Conservation (phyloP, 2,888 invertebrate genomes). For the Pollenia angustigena region DNA sequence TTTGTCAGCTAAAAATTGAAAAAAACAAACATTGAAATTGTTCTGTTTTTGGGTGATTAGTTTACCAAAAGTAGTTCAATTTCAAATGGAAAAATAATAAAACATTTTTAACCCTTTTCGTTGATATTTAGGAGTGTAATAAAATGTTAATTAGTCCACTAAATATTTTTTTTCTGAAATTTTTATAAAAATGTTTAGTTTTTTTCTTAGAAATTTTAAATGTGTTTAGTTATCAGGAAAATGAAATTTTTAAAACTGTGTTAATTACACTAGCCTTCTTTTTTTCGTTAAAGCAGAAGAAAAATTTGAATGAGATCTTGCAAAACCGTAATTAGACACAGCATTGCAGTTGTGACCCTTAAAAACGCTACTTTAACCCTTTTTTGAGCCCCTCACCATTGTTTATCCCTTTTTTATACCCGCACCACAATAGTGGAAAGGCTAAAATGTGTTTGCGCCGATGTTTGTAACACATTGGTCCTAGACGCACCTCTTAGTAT, state of each 20-base stretch:
- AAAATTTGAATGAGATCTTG: too few relatives aligned
- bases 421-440: too few relatives aligned
- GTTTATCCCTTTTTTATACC: too few relatives aligned
- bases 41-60: conserved; percentile 63
- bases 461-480: too few relatives aligned
- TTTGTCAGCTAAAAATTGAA: conserved; percentile 4
- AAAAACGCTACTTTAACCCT: too few relatives aligned
- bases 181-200: not conserved
- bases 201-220: conserved; percentile 5
- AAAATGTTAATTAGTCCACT: conserved; percentile 13
- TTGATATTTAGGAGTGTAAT: not conserved
- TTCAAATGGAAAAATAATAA: conserved; percentile 21
- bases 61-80: conserved; percentile 71
- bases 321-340: too few relatives aligned
- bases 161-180: not conserved
- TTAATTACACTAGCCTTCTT: too few relatives aligned
- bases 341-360: too few relatives aligned
- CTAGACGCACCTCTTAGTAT: too few relatives aligned
- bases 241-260: not conserved
- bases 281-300: too few relatives aligned
- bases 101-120: conserved; percentile 6
- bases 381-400: too few relatives aligned
- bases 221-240: not conserved
- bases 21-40: conserved; percentile 28
- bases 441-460: too few relatives aligned